Evolutionary conservation across 2,113 vertebrate species (phyloP).

Genomic region (Neolamprologus ventralis): DNA sequence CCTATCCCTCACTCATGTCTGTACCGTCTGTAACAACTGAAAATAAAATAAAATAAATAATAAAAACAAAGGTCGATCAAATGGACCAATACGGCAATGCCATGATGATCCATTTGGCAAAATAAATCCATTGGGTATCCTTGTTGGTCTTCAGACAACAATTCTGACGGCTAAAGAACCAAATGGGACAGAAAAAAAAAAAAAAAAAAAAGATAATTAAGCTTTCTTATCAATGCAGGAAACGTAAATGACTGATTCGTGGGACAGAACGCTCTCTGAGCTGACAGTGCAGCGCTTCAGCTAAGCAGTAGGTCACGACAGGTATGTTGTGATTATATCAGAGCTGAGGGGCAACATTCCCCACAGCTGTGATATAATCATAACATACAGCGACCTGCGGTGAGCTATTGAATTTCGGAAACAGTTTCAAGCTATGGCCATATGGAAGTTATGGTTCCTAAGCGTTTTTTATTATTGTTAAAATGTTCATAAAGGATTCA

Average conservation of each 20-base stretch:
- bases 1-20: too few relatives aligned
- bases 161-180: too few relatives aligned
- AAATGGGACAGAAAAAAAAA: too few relatives aligned
- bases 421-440: not conserved
- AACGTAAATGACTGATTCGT: not conserved
- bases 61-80: too few relatives aligned
- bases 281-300: not conserved
- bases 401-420: not conserved
- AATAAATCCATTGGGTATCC: too few relatives aligned
- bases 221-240: not conserved
- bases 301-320: not conserved
- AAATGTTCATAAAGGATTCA: not conserved
- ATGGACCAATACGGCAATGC: too few relatives aligned
- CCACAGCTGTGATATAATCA: not conserved
- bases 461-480: fast-evolving
- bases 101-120: too few relatives aligned
- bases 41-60: too few relatives aligned
- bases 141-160: too few relatives aligned
- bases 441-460: not conserved
- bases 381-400: not conserved
- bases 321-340: not conserved
- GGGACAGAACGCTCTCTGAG: not conserved
- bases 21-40: too few relatives aligned
- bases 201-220: too few relatives aligned
- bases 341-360: not conserved